A percentile compares a stretch with the other conserved stretches of the same genome.
Conservation (phyloP, 2,797 vertebrate species). For the Orientallactaga sibirica region DNA sequence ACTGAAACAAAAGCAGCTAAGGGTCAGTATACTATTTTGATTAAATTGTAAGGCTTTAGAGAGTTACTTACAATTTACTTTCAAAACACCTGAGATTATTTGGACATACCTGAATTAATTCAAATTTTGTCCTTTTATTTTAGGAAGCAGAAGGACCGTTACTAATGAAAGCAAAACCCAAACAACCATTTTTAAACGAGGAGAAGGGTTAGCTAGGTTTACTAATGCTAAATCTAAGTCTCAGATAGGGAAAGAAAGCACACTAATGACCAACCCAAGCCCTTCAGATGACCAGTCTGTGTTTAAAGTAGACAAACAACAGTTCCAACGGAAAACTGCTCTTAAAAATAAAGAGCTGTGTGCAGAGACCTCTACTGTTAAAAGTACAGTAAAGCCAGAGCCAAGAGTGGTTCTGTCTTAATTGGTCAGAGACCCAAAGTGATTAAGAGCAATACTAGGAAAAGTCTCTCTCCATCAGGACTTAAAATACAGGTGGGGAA, state of each 20-base stretch:
- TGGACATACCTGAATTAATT: conserved; percentile 55
- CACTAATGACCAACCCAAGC: conserved; percentile 79
- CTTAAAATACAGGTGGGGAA: conserved; percentile 74
- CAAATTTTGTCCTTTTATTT: conserved; percentile 65
- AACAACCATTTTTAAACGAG: conserved; percentile 94
- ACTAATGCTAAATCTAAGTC: conserved; percentile 86
- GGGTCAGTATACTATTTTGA: conserved; percentile 80
- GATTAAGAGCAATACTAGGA: conserved; percentile 86
- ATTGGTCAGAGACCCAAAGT: conserved; percentile 83
- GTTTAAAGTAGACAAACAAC: conserved; percentile 82
- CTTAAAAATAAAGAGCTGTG: conserved; percentile 89
- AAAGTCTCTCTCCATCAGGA: conserved; percentile 81
- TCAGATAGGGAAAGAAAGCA: conserved; percentile 81
- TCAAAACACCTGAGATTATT: conserved; percentile 21
- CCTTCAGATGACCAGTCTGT: conserved; percentile 84
- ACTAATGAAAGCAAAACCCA: conserved; percentile 85
- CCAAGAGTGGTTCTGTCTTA: conserved; percentile 76
- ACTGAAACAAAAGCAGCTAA: conserved; percentile 85
- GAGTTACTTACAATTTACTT: not conserved
- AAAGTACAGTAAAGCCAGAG: conserved; percentile 79
- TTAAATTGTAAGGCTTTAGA: conserved; percentile 55
- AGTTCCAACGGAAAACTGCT: conserved; percentile 92
- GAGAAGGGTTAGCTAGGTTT: conserved; percentile 95
- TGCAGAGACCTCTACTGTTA: conserved; percentile 72
- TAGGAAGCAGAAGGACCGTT: conserved; percentile 83